Conservation (phyloP, 1,140 invertebrate genomes). For the Drosophila suzukii region DNA sequence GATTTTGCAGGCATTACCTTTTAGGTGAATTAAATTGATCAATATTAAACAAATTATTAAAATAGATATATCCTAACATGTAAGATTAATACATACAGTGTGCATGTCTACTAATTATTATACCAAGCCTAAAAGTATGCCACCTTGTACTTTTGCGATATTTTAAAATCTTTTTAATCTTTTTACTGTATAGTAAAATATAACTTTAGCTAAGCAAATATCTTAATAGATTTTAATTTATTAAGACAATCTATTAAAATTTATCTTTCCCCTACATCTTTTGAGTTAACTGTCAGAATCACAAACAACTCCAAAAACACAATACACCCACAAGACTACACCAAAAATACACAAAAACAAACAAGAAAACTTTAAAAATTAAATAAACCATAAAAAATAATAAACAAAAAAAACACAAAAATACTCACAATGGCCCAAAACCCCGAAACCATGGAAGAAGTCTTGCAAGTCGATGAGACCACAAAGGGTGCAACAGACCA, state of each 20-base stretch:
- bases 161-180: not conserved
- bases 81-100: not conserved
- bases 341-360: conserved; percentile 5
- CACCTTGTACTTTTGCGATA: no score
- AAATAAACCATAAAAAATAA: not conserved
- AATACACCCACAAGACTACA: not conserved
- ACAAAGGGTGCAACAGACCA: not conserved
- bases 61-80: no score
- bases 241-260: no score
- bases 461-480: not conserved
- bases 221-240: no score
- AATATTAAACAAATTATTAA: no score
- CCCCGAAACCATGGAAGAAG: not conserved
- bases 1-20: no score
- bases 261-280: not conserved
- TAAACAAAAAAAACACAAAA: not conserved
- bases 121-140: conserved; percentile 17
- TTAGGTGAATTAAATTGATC: no score
- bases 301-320: conserved; percentile 1
- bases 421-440: conserved; percentile 2
- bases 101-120: not conserved
- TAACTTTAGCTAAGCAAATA: no score
- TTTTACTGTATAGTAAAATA: no score
- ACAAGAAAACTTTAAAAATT: not conserved
- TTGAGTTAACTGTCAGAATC: conserved; percentile 5